Evolutionary conservation across 2,797 vertebrate species (phyloP).

Genomic region (Dermochelys coriacea): DNA sequence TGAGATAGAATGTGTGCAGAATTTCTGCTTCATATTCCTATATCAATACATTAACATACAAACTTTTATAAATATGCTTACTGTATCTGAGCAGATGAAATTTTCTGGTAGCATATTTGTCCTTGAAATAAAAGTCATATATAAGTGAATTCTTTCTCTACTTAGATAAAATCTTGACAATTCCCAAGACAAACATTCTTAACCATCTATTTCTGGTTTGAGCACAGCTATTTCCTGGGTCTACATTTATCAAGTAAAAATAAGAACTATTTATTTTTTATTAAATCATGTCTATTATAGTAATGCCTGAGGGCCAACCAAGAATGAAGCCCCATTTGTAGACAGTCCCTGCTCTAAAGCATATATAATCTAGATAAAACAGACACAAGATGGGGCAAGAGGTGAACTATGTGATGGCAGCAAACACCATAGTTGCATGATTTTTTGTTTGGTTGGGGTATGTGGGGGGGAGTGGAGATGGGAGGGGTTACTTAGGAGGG

Average conservation of each 20-base stretch:
- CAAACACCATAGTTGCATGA: background rate
- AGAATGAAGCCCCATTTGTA: background rate
- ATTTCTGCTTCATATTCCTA: background rate
- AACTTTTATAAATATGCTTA: background rate
- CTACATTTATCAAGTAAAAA: background rate
- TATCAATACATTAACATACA: background rate
- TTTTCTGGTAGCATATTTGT: accelerated
- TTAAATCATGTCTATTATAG: background rate
- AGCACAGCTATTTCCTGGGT: background rate
- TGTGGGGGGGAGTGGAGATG: too few relatives aligned
- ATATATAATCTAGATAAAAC: background rate
- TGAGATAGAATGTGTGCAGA: background rate
- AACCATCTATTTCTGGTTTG: accelerated
- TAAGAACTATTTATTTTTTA: background rate
- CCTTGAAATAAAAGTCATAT: background rate
- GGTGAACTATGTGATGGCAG: background rate
- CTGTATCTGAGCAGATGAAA: background rate
- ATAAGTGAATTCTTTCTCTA: background rate
- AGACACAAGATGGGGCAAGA: background rate
- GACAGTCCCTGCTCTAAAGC: background rate
- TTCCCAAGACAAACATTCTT: background rate
- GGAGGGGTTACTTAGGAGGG: too few relatives aligned
- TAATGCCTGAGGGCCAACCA: background rate
- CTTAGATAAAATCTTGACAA: background rate
- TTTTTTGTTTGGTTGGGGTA: too few relatives aligned